Evolutionary conservation across 2,797 vertebrate genomes (phyloP).

Genomic region (Coracias cyanogaster): DNA sequence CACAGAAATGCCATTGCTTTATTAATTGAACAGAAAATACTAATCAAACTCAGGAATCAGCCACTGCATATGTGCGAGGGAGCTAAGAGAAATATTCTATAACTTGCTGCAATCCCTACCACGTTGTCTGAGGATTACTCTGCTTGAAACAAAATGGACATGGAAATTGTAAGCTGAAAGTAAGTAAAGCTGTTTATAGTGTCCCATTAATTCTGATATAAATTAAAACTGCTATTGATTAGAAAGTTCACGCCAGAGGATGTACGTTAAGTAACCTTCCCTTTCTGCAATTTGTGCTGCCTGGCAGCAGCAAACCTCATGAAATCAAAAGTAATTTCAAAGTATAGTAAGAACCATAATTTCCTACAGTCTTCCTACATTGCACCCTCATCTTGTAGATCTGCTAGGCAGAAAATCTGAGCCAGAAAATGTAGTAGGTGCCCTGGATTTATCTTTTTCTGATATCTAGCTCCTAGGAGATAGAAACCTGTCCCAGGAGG

Average conservation of each 20-base stretch:
- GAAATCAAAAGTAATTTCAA: neutral
- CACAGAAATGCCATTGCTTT: neutral
- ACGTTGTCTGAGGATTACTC: neutral
- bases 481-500: neutral
- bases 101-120: neutral
- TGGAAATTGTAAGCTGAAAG: neutral
- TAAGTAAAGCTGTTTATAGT: neutral
- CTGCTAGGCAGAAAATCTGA: neutral
- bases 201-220: neutral
- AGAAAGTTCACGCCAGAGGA: neutral
- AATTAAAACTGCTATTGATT: neutral
- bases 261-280: neutral
- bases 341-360: neutral
- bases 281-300: neutral
- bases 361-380: neutral
- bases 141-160: neutral
- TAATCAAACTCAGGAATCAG: neutral
- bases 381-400: neutral
- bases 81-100: neutral
- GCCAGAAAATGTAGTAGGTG: neutral
- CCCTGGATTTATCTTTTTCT: neutral
- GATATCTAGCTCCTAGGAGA: neutral
- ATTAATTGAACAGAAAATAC: slow-evolving; percentile 6
- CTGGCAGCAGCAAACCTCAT: neutral
- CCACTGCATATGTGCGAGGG: neutral